Evolutionary conservation across 2,888 invertebrate species (phyloP).

Genomic region (Aphodius granarius): DNA sequence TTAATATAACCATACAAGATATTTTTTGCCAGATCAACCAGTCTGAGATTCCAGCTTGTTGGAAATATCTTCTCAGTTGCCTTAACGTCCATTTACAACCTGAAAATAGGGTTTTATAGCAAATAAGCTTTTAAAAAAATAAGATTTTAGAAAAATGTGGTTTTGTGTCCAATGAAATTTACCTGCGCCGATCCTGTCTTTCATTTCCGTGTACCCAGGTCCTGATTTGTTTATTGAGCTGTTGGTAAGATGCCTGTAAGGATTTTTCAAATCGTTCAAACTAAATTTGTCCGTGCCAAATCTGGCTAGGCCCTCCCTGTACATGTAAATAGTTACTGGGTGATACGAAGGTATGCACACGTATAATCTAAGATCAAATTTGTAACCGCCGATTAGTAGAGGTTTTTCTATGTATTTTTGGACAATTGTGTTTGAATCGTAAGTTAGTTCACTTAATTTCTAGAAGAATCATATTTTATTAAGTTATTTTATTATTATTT

Average conservation of each 20-base stretch:
- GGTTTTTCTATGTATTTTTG: constrained; percentile 80
- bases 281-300: constrained; percentile 85
- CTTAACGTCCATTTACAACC: constrained; percentile 87
- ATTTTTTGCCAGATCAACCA: constrained; percentile 82
- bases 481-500: background rate
- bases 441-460: constrained; percentile 76
- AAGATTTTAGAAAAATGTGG: background rate
- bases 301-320: constrained; percentile 81
- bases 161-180: constrained; percentile 35
- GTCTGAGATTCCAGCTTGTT: constrained; percentile 71
- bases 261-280: constrained; percentile 79
- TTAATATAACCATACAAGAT: constrained; percentile 72
- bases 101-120: constrained; percentile 41
- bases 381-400: constrained; percentile 82
- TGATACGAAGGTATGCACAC: constrained; percentile 87
- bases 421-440: constrained; percentile 78
- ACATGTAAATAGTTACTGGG: constrained; percentile 85
- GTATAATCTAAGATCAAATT: constrained; percentile 89
- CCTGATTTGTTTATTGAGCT: constrained; percentile 89
- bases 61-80: constrained; percentile 75
- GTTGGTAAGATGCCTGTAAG: constrained; percentile 87
- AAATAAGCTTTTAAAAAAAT: background rate
- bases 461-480: no score
- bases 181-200: constrained; percentile 82
- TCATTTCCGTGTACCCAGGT: constrained; percentile 79